Evolutionary conservation across 2,888 invertebrate genomes (phyloP), one percentile per base, ranked within the genome.

Genomic region (Argyresthia goedartella): DNA sequence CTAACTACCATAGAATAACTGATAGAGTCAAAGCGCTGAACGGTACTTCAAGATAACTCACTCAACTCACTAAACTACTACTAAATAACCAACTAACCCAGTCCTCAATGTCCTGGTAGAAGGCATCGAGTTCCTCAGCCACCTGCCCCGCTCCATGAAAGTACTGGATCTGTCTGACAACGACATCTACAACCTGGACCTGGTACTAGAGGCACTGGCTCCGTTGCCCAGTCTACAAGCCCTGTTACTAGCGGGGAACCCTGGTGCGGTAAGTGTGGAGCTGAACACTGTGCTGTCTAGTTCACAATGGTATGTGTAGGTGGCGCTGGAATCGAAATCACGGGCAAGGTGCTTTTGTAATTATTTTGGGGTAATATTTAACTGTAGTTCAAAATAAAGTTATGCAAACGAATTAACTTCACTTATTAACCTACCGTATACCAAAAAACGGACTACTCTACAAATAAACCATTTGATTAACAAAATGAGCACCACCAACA

Each of bases 151-250:
- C 34, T 56, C 60, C 35, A 56, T 85, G 3, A 68, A 70, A 0
- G 78, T 79, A 15, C 61, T 90, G 52, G 89, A 90, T 76, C 64
- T 90, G 55, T 79, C 88, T 10, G 85, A 89, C 58, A 90, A 90
- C 74, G 88, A 89, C 85, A 87, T 90, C 87, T 87, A 69, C 69
- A 60, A 78, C 58, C 62, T 90, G 39, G 64, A 75, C n/a, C 60
- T 62, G 8, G 65, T 85, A 75, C 64, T 89, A 57, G 63, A 71
- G 54, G 65, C 67, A 10, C 53, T 89, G 39, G 60, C 59, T 4
- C 52, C 46, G 4, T 60, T 90, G 43, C 72, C 75, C 13, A 68
- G 66, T 53, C 69, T 90, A 8, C 64, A 59, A n/a, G 73, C 82
- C 10, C 66, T 90, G 14, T 66, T 72, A 49, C 76, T 90, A 35